These are phyloP conservation scores for Hyles vespertilio DNA, from an alignment of 1,140 invertebrate genomes.

Conservation along the genomic window DNA sequence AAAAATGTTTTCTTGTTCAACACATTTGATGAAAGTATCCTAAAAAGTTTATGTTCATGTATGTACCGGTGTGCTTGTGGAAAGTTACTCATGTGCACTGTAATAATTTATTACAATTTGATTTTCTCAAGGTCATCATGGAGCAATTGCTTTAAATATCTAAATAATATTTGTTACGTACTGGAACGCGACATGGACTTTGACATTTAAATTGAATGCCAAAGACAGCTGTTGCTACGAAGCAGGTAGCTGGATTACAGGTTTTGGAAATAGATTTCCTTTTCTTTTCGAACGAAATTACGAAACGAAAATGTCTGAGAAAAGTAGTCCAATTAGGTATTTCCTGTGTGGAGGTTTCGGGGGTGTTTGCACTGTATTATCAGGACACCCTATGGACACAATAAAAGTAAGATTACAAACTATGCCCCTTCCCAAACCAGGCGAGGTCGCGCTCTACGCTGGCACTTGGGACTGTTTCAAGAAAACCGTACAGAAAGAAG, in stretches of 20 bases:
- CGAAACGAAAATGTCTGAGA: constrained; percentile 67
- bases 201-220: constrained; percentile 27
- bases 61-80: too few species aligned
- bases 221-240: constrained; percentile 22
- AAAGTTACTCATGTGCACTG: too few species aligned
- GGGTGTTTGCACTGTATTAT: constrained; percentile 94
- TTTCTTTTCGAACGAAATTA: constrained; percentile 30
- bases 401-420: constrained; percentile 96
- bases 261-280: constrained; percentile 20
- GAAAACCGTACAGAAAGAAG: constrained; percentile 94
- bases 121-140: too few species aligned
- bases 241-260: constrained; percentile 13
- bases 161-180: too few species aligned
- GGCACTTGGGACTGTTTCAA: constrained; percentile 97
- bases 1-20: too few species aligned
- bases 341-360: constrained; percentile 98
- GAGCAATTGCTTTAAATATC: too few species aligned
- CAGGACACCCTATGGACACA: constrained; percentile 96
- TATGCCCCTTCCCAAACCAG: constrained; percentile 86
- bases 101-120: too few species aligned
- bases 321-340: constrained; percentile 91
- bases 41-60: too few species aligned
- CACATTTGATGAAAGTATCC: too few species aligned
- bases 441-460: constrained; percentile 85
- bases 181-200: constrained; percentile 27